phyloP scores from a whole-genome alignment of 2,888 invertebrate genomes.

The Parnassius orleans region DNA sequence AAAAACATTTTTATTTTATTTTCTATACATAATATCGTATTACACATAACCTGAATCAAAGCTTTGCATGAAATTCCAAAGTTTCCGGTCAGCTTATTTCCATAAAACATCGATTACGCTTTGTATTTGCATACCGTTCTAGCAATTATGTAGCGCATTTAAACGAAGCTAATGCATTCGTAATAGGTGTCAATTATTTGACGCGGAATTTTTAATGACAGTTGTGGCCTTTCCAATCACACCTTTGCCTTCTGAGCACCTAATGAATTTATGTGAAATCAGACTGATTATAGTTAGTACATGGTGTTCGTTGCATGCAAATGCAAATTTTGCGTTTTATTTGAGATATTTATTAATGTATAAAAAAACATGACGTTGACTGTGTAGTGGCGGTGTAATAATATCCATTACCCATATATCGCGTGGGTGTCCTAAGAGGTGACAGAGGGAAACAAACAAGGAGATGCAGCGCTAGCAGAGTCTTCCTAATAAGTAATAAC shows the following conservation, averaged over 20 bases:
- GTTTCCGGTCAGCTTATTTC: slow-evolving; percentile 51
- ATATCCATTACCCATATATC: no score
- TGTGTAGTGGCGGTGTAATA: no score
- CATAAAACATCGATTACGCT: slow-evolving; percentile 50
- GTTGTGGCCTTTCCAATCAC: slow-evolving; percentile 15
- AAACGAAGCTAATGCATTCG: slow-evolving; percentile 20
- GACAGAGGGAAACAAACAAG: no score
- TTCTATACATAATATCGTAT: no score
- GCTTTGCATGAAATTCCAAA: slow-evolving; percentile 22
- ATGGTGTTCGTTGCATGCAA: slow-evolving; percentile 2
- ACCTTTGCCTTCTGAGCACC: slow-evolving; percentile 3
- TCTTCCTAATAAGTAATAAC: no score
- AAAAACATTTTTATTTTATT: no score
- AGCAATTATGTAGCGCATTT: slow-evolving; percentile 35
- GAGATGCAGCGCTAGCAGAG: no score
- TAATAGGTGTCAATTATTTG: slow-evolving; percentile 20
- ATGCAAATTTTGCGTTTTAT: not conserved
- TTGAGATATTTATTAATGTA: not conserved
- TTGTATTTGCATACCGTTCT: slow-evolving; percentile 45
- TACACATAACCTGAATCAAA: slow-evolving; percentile 12
- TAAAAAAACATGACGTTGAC: no score
- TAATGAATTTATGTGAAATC: slow-evolving; percentile 7
- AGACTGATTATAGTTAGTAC: not conserved
- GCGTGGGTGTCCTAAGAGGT: no score
- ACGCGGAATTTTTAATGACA: slow-evolving; percentile 13